Evolutionary conservation across 1,140 invertebrate species (phyloP).

Genomic region (Drosophila sp.): DNA sequence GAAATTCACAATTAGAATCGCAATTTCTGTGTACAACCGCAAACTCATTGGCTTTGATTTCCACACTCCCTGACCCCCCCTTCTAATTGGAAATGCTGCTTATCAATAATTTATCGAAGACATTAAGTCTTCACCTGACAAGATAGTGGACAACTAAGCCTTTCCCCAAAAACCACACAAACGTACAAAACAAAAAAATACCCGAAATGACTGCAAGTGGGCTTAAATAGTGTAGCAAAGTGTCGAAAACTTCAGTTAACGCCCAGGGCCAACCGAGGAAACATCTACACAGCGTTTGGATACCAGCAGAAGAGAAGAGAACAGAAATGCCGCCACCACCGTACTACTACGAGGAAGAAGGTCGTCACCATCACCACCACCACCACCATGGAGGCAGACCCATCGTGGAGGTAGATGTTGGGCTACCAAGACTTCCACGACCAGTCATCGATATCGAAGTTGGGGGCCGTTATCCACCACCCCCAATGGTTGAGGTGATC

Average conservation of each 20-base stretch:
- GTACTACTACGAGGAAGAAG: conserved; percentile 64
- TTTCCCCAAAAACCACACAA: conserved; percentile 18
- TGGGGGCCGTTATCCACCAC: conserved; percentile 54
- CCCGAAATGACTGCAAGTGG: conserved; percentile 40
- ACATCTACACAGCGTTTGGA: conserved; percentile 20
- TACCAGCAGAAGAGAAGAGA: conserved; percentile 31
- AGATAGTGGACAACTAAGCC: conserved; percentile 63
- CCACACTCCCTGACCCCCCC: conserved; percentile 4
- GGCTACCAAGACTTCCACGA: conserved; percentile 60
- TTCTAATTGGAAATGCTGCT: conserved; percentile 27
- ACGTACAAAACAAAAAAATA: conserved; percentile 29
- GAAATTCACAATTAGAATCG: conserved; percentile 24
- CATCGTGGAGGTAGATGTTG: conserved; percentile 71
- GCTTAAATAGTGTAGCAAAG: conserved; percentile 64
- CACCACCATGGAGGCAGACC: conserved; percentile 59
- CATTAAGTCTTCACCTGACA: conserved; percentile 63
- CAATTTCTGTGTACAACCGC: conserved; percentile 9
- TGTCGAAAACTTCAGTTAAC: conserved; percentile 47
- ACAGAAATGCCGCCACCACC: conserved; percentile 3
- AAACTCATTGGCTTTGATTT: not conserved
- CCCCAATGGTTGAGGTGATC: conserved; percentile 56
- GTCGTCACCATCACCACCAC: conserved; percentile 61
- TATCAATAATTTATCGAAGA: conserved; percentile 65
- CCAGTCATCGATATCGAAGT: conserved; percentile 66
- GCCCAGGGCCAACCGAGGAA: conserved; percentile 24